Evolutionary conservation across 2,888 invertebrate species (phyloP).

Genomic region (Eledone cirrhosa): DNA sequence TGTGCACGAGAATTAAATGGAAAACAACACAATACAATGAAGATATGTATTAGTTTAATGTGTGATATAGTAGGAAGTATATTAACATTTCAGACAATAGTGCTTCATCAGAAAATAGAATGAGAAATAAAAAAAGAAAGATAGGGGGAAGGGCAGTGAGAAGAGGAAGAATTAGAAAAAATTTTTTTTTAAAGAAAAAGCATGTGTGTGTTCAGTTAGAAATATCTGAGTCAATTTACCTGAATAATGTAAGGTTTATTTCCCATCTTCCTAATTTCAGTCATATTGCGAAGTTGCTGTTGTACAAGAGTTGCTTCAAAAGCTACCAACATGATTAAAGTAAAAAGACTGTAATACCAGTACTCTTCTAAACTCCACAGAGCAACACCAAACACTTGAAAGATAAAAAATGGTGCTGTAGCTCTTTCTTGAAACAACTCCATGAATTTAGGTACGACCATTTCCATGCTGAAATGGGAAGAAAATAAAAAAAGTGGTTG

Average conservation of each 20-base stretch:
- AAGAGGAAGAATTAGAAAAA: no score
- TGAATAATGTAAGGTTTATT: slow-evolving; percentile 92
- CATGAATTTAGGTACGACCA: slow-evolving; percentile 94
- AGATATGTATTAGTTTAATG: no score
- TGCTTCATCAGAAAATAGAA: no score
- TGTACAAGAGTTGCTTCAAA: slow-evolving; percentile 98
- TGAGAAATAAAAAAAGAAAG: no score
- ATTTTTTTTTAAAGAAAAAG: no score
- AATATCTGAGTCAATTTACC: slow-evolving; percentile 63
- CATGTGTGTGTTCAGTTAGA: no score
- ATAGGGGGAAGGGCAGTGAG: no score
- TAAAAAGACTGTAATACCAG: slow-evolving; percentile 97
- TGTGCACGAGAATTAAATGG: no score
- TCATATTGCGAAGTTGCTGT: slow-evolving; percentile 97
- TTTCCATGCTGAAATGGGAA: slow-evolving; percentile 72
- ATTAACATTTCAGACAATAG: no score
- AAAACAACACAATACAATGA: no score
- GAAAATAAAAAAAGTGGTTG: background rate
- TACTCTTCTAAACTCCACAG: slow-evolving; percentile 99
- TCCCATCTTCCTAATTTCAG: slow-evolving; percentile 99
- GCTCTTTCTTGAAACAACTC: slow-evolving; percentile 97
- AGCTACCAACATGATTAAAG: slow-evolving; percentile 91
- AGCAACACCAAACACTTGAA: slow-evolving; percentile 98
- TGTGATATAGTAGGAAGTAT: no score
- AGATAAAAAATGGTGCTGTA: slow-evolving; percentile 99